Base-by-base conservation (phyloP, 2,113 vertebrate genomes). In the Gobio gobio region DNA sequence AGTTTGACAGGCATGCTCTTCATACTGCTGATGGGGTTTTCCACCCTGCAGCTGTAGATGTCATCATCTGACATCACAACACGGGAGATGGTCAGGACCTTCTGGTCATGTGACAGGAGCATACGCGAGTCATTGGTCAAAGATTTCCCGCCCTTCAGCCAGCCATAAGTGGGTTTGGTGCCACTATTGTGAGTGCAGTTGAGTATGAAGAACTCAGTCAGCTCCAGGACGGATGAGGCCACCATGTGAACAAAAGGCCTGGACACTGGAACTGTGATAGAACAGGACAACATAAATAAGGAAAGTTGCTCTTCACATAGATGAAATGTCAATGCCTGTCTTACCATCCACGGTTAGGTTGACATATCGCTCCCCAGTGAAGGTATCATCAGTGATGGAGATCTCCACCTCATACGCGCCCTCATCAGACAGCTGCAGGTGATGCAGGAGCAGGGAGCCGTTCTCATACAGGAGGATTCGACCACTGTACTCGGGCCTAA, bases 381-480 rank as follows among this genome's bases (percentile, higher is more conserved):
- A 99, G 0, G 94, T 97, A 82, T 99, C 98, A 0, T 98, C 98
- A 0, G 98, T 99, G 92, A 99, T 99, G 89, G 97, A 99, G 90
- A 99, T 96, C 94, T 99, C 97, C 49, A 99, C 98, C 26, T 99
- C 97, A 0, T 99, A 99, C 0, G 91, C 94, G 0, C 98, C 98
- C 40, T 99, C 97, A 0, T 99, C 98, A 0, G 95, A 90, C 81
- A 97, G 29, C 86, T 96, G 94, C 87, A 99, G 88, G 86, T 97
- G 96, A 81, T 96, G 96, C 84, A 99, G 95, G 70, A 98, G 96
- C 90, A 99, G 91, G 0, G 98, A 98, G 78, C 98, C 98, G 0
- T 99, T 99, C 87, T 97, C 96, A 20, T 97, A 97, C 64, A 99
- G 95, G 36, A 95, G 93, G 89, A 99, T 97, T 66, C 98, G 96